Percentiles rank a stretch among this genome's conserved stretches.
These are phyloP conservation scores for Drosophila helvetica DNA, from an alignment of 2,888 invertebrate species.

Conservation along the genomic window DNA sequence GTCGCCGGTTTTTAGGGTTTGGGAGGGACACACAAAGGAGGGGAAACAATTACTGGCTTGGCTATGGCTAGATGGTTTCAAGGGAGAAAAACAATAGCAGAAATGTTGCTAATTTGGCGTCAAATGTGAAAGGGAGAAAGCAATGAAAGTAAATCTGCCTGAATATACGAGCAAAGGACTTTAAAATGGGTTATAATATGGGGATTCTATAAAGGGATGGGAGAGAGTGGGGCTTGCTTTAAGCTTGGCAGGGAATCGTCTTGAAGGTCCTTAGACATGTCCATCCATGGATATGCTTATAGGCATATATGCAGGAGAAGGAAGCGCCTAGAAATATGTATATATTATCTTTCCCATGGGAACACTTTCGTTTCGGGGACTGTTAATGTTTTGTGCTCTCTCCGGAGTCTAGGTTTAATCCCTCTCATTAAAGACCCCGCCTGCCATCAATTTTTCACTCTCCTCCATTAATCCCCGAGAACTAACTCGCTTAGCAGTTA, in stretches of 20 bases:
- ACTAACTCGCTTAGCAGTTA: background rate
- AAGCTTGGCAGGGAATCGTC: background rate
- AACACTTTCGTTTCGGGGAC: too few species aligned
- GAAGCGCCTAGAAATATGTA: background rate
- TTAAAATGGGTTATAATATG: background rate
- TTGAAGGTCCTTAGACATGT: background rate
- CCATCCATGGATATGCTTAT: too few species aligned
- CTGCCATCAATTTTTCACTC: background rate
- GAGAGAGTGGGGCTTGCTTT: background rate
- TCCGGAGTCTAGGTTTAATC: background rate
- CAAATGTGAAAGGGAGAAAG: background rate
- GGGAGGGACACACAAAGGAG: background rate
- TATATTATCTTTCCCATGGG: too few species aligned
- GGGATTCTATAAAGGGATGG: background rate
- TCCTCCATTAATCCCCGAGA: background rate
- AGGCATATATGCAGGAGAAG: background rate
- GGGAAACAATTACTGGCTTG: background rate
- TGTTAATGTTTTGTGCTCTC: too few species aligned
- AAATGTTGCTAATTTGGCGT: background rate
- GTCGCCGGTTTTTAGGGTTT: constrained; percentile 31
- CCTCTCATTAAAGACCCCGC: background rate
- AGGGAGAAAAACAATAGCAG: background rate
- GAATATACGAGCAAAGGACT: background rate
- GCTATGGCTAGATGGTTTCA: background rate
- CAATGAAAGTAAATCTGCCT: background rate